Conservation (phyloP, 1,140 invertebrate species). For the Drosophila burlai region DNA sequence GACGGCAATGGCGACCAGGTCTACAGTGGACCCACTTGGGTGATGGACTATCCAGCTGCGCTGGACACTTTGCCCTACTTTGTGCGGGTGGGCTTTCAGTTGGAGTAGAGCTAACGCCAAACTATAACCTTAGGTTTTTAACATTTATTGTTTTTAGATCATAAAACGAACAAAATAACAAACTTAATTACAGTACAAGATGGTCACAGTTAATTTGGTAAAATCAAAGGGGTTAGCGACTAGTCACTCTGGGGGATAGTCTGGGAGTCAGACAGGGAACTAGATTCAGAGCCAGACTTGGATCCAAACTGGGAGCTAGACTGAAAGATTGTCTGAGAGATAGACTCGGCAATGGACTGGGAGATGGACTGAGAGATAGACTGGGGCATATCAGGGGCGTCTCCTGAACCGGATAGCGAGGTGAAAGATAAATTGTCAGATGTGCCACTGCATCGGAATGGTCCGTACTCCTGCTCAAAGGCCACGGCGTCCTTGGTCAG, state of each 20-base stretch:
- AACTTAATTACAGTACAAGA: constrained; percentile 9
- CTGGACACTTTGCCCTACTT: constrained; percentile 90
- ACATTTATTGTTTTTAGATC: constrained; percentile 12
- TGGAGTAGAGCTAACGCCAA: constrained; percentile 25
- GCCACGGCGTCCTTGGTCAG: constrained; percentile 51
- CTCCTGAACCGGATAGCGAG: neutral
- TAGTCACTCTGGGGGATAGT: neutral
- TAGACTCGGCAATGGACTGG: neutral
- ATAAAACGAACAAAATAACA: constrained; percentile 24
- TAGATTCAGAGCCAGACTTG: neutral
- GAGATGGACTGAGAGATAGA: neutral
- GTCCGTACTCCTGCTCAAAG: constrained; percentile 62
- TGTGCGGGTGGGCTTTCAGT: constrained; percentile 63
- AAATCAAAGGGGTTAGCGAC: neutral
- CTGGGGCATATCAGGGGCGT: neutral
- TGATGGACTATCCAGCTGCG: constrained; percentile 89
- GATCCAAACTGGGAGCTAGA: neutral
- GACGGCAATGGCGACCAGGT: constrained; percentile 86
- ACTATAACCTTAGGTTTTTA: neutral
- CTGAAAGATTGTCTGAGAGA: neutral
- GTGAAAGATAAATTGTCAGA: neutral
- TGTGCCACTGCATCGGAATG: constrained; percentile 7
- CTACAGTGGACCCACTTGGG: constrained; percentile 88
- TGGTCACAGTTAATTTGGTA: constrained; percentile 59
- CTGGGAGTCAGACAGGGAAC: neutral